Evolutionary conservation across 2,113 vertebrate genomes (phyloP).

Genomic region (Ceyx margarethae): DNA sequence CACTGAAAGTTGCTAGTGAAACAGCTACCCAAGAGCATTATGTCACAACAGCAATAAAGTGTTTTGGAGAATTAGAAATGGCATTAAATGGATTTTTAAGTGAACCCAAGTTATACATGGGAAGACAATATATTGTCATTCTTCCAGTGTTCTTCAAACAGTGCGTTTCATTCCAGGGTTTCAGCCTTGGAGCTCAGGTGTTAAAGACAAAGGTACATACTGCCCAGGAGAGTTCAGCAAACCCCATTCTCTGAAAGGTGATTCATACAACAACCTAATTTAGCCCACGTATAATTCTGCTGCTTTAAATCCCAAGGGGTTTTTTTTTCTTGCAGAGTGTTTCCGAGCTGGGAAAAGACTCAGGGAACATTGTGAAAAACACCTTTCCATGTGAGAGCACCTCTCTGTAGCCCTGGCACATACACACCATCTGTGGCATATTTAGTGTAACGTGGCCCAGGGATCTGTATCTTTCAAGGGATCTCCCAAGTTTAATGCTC

Average conservation of each 20-base stretch:
- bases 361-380: neutral
- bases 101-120: neutral
- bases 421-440: neutral
- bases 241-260: neutral
- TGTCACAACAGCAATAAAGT: neutral
- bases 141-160: neutral
- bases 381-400: neutral
- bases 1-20: neutral
- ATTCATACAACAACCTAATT: neutral
- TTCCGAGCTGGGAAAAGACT: neutral
- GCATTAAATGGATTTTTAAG: slow-evolving; percentile 14
- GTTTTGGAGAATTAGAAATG: neutral
- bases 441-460: neutral
- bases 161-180: neutral
- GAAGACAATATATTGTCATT: slow-evolving; percentile 20
- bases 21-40: neutral
- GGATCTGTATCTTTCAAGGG: neutral
- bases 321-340: neutral
- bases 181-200: neutral
- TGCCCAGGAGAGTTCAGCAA: neutral
- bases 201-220: slow-evolving; percentile 1
- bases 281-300: neutral
- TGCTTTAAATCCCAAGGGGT: neutral
- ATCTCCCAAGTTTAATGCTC: neutral
- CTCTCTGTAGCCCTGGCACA: neutral